Conservation (phyloP, 1,140 invertebrate species). For the Hyles euphorbiae region DNA sequence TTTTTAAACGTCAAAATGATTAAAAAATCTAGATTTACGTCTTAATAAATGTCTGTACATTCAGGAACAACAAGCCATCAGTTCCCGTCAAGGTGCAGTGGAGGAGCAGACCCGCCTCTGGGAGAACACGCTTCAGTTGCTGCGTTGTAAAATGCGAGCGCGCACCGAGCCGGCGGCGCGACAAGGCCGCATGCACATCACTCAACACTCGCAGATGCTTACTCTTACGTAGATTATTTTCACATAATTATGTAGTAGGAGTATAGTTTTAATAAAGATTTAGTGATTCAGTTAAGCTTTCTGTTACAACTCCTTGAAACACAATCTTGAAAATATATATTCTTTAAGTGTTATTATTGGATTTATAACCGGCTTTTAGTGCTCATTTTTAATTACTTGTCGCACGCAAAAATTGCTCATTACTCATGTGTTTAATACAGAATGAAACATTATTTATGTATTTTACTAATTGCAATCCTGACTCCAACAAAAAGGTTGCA, state of each 20-base stretch:
- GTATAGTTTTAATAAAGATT: neutral
- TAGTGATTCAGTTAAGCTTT: neutral
- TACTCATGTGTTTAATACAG: too few relatives aligned
- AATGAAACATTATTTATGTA: neutral
- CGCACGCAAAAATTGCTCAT: too few relatives aligned
- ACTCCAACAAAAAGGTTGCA: neutral
- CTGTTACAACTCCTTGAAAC: neutral
- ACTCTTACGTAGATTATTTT: conserved; percentile 46
- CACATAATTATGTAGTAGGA: neutral
- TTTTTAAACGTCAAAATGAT: too few relatives aligned
- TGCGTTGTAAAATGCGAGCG: conserved; percentile 63
- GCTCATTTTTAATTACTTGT: too few relatives aligned
- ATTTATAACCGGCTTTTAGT: too few relatives aligned
- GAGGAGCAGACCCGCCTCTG: conserved; percentile 66
- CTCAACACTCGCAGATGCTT: conserved; percentile 70
- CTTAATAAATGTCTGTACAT: neutral
- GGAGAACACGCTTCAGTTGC: conserved; percentile 58
- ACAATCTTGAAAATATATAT: too few relatives aligned
- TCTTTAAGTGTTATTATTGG: too few relatives aligned
- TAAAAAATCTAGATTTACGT: too few relatives aligned
- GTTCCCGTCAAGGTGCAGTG: conserved; percentile 62
- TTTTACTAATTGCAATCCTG: neutral
- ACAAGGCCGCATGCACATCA: conserved; percentile 69
- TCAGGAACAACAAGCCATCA: conserved; percentile 67
- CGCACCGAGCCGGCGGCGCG: conserved; percentile 48